Evolutionary conservation across 2,888 invertebrate genomes (phyloP), one percentile per base, ranked within the genome.

Genomic region (Metacarcinus magister): DNA sequence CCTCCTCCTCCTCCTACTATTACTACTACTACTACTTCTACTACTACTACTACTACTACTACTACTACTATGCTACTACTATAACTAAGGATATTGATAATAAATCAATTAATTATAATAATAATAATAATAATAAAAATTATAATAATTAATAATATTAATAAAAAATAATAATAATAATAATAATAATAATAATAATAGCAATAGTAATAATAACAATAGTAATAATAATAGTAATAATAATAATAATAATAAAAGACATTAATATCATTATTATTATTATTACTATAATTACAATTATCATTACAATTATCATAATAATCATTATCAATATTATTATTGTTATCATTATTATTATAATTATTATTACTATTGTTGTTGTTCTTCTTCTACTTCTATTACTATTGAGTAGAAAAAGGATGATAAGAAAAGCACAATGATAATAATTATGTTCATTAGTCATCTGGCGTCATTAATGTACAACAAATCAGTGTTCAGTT

Each of bases 141-240:
- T 2, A 48, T 48, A 0, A 48, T 48, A 13, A 91, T 28, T 91
- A 91, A 91, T 91, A 32, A 91, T 10, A 91, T 28, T 32, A 44
- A 91, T 91, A 28, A 91, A 91, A 13, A 28, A 91, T 91, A 28
- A 91, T 91, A 28, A 91, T 91, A 91, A 91, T 91, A 10, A 28
- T 91, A 5, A 91, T 91, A 43, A 91, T 91, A 43, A 23, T 91
- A 32, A 28, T 23, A 91, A 91, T 43, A 91, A 43, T 23, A 91
- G 43, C 0, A 92, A 92, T 23, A 92, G 43, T 2, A 92, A 92
- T 43, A 43, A 92, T 43, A 43, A 43, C 2, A 92, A 92, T 43
- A 92, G 43, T 2, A 44, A 92, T 46, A 46, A 44, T 46, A 46
- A 92, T 46, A 46, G 44, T 19, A 46, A 92, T 19, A 46, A 92